Conservation (phyloP, 1,140 invertebrate genomes). For the Oreohelix idahoensis region DNA sequence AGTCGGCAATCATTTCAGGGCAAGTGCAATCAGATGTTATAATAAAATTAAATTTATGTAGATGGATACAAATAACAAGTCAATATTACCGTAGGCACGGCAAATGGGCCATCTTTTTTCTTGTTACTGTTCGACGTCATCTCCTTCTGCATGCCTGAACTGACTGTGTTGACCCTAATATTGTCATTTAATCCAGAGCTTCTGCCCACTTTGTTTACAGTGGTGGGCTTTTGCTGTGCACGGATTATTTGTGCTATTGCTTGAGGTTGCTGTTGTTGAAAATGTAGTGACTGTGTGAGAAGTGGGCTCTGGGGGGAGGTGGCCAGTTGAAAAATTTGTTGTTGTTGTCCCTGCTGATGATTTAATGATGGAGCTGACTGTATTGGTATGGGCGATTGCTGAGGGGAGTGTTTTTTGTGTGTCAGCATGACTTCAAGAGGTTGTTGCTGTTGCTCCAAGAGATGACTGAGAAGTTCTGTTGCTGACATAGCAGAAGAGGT, state of each 20-base stretch:
- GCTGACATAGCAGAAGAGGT: neutral
- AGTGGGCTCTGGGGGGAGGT: neutral
- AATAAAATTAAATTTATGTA: too few species aligned
- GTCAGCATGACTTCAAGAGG: neutral
- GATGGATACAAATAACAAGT: neutral
- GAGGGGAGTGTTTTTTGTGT: neutral
- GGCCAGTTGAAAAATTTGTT: neutral
- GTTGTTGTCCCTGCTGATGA: slow-evolving; percentile 29
- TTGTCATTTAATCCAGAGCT: neutral
- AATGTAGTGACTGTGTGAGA: neutral
- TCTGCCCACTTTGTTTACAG: neutral
- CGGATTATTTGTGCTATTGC: neutral
- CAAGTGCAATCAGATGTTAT: too few species aligned
- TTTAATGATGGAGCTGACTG: slow-evolving; percentile 2
- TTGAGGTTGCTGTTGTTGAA: slow-evolving; percentile 9
- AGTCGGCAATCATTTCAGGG: too few species aligned
- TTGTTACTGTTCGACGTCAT: slow-evolving; percentile 7
- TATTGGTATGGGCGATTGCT: neutral
- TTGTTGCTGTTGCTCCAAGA: slow-evolving; percentile 23
- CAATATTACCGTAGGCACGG: slow-evolving; percentile 21
- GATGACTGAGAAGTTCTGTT: neutral
- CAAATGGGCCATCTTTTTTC: slow-evolving; percentile 30
- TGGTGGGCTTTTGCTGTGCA: neutral
- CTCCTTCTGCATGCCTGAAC: slow-evolving; percentile 8
- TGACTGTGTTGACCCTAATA: slow-evolving; percentile 24